Percentiles rank a stretch among this genome's conserved stretches.
Conservation (phyloP, 1,140 invertebrate genomes). For the Bombus breviceps region DNA sequence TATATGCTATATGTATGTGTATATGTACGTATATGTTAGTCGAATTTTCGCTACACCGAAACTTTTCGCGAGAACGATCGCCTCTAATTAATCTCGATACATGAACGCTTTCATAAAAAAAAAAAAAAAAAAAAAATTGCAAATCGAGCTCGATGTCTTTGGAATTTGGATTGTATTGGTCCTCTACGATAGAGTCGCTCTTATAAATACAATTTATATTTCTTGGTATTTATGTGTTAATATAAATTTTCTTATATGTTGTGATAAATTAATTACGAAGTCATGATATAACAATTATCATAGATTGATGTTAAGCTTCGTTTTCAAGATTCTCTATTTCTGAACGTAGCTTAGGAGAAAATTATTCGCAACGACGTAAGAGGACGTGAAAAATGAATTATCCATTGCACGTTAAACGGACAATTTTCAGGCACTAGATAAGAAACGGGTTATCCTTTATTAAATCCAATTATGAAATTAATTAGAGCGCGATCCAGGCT, state of each 20-base stretch:
- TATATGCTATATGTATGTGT: slow-evolving; percentile 52
- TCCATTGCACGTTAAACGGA: slow-evolving; percentile 15
- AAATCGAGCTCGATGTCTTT: background rate
- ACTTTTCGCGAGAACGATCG: slow-evolving; percentile 21
- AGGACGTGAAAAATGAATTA: slow-evolving; percentile 22
- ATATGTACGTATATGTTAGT: slow-evolving; percentile 53
- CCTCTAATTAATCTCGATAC: slow-evolving; percentile 27
- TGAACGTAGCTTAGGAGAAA: background rate
- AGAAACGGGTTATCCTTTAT: slow-evolving; percentile 26
- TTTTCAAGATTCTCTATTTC: background rate
- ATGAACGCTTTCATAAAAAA: background rate
- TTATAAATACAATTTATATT: background rate
- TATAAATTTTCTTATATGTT: background rate
- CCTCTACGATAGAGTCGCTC: background rate
- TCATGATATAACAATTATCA: background rate
- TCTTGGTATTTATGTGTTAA: background rate
- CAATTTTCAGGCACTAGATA: background rate
- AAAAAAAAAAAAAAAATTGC: background rate
- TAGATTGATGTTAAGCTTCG: background rate
- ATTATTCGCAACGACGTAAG: slow-evolving; percentile 1
- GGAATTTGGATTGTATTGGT: background rate
- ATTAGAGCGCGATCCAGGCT: slow-evolving; percentile 37
- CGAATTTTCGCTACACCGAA: slow-evolving; percentile 41
- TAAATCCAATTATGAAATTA: slow-evolving; percentile 47
- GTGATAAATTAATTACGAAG: background rate